These are phyloP conservation scores for Synanthedon myopaeformis DNA, from an alignment of 2,888 invertebrate species.

Conservation along the genomic window DNA sequence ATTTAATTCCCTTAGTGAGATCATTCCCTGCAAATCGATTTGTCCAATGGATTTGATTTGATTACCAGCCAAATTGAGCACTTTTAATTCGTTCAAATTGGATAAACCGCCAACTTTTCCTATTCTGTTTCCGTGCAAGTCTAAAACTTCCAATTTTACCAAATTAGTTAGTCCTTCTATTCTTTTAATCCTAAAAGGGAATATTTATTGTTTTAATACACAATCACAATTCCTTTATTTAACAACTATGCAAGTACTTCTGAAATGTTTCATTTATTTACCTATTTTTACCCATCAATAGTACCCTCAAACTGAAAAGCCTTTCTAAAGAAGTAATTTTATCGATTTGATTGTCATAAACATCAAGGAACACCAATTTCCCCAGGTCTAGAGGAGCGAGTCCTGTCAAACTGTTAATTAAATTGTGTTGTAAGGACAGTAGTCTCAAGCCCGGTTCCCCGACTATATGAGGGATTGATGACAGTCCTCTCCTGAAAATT, in stretches of 20 bases:
- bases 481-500: conserved; percentile 76
- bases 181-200: conserved; percentile 75
- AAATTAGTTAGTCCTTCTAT: conserved; percentile 82
- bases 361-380: conserved; percentile 90
- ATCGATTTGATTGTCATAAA: conserved; percentile 95
- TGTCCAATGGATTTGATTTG: conserved; percentile 82
- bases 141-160: conserved; percentile 87
- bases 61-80: conserved; percentile 93
- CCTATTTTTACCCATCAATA: conserved; percentile 94
- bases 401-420: conserved; percentile 81
- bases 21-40: conserved; percentile 82
- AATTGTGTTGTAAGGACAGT: conserved; percentile 92
- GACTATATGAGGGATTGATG: conserved; percentile 85
- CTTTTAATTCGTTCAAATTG: conserved; percentile 81
- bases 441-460: conserved; percentile 85
- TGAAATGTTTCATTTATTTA: conserved; percentile 21
- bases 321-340: conserved; percentile 83
- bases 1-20: conserved; percentile 86
- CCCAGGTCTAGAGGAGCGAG: conserved; percentile 68
- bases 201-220: neutral
- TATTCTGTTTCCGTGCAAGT: conserved; percentile 94
- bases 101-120: conserved; percentile 77
- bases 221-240: neutral
- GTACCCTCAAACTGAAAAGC: conserved; percentile 83
- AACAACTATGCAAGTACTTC: too few relatives aligned